phyloP scores from a whole-genome alignment of 2,888 invertebrate genomes.

The Rhingia campestris region DNA sequence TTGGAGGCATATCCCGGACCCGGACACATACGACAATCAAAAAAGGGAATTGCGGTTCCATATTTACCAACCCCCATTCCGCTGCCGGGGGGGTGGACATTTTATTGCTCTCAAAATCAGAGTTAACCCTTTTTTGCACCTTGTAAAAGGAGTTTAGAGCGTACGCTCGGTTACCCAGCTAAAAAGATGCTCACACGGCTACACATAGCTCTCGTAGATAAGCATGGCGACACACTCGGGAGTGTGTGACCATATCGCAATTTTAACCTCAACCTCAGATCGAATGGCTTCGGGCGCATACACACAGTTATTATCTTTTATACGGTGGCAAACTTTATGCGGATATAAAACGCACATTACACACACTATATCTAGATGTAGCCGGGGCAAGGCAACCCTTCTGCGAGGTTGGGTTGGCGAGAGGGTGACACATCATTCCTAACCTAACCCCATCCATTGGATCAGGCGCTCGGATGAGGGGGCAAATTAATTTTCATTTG shows the following conservation, averaged over 20 bases:
- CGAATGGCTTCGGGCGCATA: slow-evolving; percentile 63
- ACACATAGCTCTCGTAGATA: slow-evolving; percentile 17
- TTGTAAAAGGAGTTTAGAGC: slow-evolving; percentile 72
- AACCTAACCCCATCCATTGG: slow-evolving; percentile 1
- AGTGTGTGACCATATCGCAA: slow-evolving; percentile 53
- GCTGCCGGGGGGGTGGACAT: slow-evolving; percentile 27
- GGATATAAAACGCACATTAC: slow-evolving; percentile 73
- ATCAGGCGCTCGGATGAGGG: slow-evolving; percentile 37
- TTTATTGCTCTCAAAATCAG: slow-evolving; percentile 71
- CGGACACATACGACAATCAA: slow-evolving; percentile 24
- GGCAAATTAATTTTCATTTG: slow-evolving; percentile 81
- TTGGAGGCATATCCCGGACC: slow-evolving; percentile 63
- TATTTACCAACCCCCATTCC: background rate
- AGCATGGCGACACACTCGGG: slow-evolving; percentile 36
- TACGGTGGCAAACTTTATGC: slow-evolving; percentile 62
- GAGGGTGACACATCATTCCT: slow-evolving; percentile 17
- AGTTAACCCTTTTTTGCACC: slow-evolving; percentile 74
- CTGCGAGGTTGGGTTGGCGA: background rate
- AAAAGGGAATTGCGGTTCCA: slow-evolving; percentile 62
- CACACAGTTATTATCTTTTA: slow-evolving; percentile 59
- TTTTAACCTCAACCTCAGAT: slow-evolving; percentile 68
- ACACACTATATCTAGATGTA: slow-evolving; percentile 70
- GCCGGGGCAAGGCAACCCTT: slow-evolving; percentile 48
- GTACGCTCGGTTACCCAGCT: slow-evolving; percentile 68
- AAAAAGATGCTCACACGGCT: background rate